Conservation (phyloP, 2,888 invertebrate genomes). For the Tenthredo amoena region DNA sequence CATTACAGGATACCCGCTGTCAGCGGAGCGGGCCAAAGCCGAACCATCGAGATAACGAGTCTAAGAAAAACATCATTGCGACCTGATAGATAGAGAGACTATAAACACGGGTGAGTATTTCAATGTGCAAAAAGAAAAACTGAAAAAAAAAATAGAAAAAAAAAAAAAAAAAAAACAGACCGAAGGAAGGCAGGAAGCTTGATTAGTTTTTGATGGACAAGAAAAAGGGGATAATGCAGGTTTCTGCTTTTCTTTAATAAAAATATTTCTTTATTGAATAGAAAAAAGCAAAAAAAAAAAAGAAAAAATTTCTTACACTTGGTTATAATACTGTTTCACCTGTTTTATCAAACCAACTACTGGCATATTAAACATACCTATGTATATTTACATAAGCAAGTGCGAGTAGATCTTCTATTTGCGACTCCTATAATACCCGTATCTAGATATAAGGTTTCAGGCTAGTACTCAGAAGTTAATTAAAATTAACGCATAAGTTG, state of each 20-base stretch:
- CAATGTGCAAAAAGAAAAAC: neutral
- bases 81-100: conserved; percentile 3
- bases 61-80: conserved; percentile 6
- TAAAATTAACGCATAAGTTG: conserved; percentile 29
- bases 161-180: neutral
- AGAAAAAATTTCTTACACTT: neutral
- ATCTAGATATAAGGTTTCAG: neutral
- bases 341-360: no score
- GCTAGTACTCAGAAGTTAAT: neutral
- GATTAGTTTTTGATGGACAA: neutral
- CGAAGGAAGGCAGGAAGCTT: neutral
- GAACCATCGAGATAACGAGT: conserved; percentile 11
- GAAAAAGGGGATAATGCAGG: neutral
- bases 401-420: neutral
- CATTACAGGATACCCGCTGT: conserved; percentile 20
- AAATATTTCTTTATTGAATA: no score
- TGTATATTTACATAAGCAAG: neutral
- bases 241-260: no score
- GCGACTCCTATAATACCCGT: neutral
- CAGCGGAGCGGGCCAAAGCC: neutral
- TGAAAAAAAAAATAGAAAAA: neutral
- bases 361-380: neutral
- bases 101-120: conserved; percentile 23
- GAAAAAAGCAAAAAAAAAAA: neutral
- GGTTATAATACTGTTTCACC: no score